phyloP scores from a whole-genome alignment of 2,888 invertebrate species.

The Campaea margaritaria region DNA sequence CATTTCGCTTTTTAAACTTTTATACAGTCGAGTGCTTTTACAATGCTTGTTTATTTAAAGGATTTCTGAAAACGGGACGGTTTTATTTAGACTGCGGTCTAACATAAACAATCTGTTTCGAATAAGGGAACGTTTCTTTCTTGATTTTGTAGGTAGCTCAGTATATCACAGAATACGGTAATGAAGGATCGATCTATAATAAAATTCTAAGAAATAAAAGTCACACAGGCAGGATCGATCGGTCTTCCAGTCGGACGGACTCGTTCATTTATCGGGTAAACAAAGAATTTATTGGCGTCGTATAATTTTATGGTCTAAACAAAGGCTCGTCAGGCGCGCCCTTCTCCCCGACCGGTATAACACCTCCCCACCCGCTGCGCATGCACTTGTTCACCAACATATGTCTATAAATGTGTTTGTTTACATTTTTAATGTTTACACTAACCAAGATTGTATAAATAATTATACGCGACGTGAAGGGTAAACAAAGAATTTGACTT shows the following conservation, averaged over 20 bases:
- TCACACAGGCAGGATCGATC: slow-evolving; percentile 62
- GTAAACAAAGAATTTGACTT: slow-evolving; percentile 57
- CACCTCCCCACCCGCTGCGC: slow-evolving; percentile 61
- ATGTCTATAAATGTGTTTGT: slow-evolving; percentile 76
- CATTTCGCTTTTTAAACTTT: slow-evolving; percentile 75
- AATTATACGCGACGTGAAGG: slow-evolving; percentile 55
- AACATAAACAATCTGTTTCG: slow-evolving; percentile 45
- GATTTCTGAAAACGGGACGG: slow-evolving; percentile 56
- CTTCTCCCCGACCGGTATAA: slow-evolving; percentile 33
- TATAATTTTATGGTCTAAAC: slow-evolving; percentile 85
- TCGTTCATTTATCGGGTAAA: slow-evolving; percentile 79
- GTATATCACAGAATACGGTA: slow-evolving; percentile 3
- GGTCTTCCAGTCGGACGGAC: slow-evolving; percentile 64
- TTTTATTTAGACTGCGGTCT: slow-evolving; percentile 66
- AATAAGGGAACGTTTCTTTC: slow-evolving; percentile 21
- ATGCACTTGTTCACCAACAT: slow-evolving; percentile 76
- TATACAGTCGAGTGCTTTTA: slow-evolving; percentile 76
- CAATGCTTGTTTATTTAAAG: slow-evolving; percentile 74
- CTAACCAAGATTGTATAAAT: slow-evolving; percentile 66
- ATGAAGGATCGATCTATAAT: slow-evolving; percentile 22
- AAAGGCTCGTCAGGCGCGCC: slow-evolving; percentile 71
- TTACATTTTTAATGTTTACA: slow-evolving; percentile 75
- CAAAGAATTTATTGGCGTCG: slow-evolving; percentile 83
- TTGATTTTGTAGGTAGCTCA: background rate
- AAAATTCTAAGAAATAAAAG: slow-evolving; percentile 48